Base-by-base conservation (phyloP, 2,888 invertebrate genomes). In the Galerucella calmariensis region DNA sequence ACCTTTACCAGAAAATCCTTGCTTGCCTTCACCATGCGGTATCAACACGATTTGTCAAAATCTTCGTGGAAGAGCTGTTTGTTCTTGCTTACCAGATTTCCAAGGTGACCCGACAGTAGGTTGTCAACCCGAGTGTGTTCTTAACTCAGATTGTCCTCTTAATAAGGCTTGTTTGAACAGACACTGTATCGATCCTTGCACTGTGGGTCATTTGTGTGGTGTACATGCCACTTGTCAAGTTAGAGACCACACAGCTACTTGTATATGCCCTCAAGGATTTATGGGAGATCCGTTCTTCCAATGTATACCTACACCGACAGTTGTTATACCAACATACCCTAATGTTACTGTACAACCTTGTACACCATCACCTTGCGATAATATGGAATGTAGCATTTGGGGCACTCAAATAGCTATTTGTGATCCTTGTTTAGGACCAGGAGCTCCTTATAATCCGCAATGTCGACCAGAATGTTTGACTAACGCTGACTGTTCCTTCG, bases 381-480 rank as follows among this genome's bases (percentile, higher is more conserved):
- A 90, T 77, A 90, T 91, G 78, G 88, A 90, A 51, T 95, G 95
- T 83, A 92, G 92, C 72, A 90, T 92, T 1, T 94, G 92, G 83
- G 93, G 92, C 53, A 91, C 92, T 82, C 92, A 94, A 83, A 92
- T 94, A 58, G 95, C 95, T 1, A 90, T 95, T 82, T 94, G 95
- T 84, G 92, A 94, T 86, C 90, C 91, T n/a, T 96, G 95, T 84
- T 88, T 91, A 80, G 92, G 93, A 61, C 90, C 92, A 1, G 91
- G 92, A 79, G 91, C 92, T 53, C 88, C 90, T 62, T 92, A 91
- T 79, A 93, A 93, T 86, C 93, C 94, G 41, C 90, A 91, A 48
- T 96, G 96, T 81, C 90, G 94, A 83, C 95, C 95, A 48, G 95
- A 96, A 88, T 96, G 96, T 87, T 88, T 96, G 67, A 90, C 93